Conservation (phyloP, 2,888 invertebrate species). For the Polylopha cassiicola region DNA sequence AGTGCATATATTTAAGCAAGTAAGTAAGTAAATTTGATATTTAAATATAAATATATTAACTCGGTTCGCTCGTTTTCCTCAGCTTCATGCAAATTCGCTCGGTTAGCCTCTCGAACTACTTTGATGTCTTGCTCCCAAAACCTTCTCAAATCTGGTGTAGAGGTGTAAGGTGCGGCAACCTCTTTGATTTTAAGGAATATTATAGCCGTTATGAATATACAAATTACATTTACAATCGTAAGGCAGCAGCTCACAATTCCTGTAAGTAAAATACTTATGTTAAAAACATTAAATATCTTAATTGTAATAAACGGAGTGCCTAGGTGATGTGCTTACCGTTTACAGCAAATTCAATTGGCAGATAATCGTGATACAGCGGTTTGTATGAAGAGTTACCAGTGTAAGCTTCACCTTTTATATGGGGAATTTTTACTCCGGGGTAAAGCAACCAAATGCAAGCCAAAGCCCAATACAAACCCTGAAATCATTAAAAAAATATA, state of each 20-base stretch:
- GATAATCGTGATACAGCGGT: slow-evolving; percentile 83
- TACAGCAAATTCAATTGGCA: slow-evolving; percentile 85
- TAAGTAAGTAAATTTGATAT: slow-evolving; percentile 2
- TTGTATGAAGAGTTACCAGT: slow-evolving; percentile 79
- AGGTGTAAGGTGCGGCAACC: slow-evolving; percentile 88
- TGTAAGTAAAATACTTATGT: slow-evolving; percentile 28
- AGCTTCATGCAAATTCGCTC: slow-evolving; percentile 76
- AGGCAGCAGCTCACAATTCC: slow-evolving; percentile 87
- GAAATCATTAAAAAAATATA: slow-evolving; percentile 23
- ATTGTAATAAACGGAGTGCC: background rate
- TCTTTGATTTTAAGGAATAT: slow-evolving; percentile 90
- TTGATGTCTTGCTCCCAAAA: slow-evolving; percentile 90
- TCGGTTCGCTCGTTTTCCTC: slow-evolving; percentile 70
- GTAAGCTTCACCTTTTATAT: slow-evolving; percentile 81
- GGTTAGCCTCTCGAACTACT: slow-evolving; percentile 82
- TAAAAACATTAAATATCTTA: background rate
- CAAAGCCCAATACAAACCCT: slow-evolving; percentile 86
- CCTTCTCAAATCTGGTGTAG: slow-evolving; percentile 83
- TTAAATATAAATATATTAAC: slow-evolving; percentile 38
- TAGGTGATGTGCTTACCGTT: slow-evolving; percentile 69
- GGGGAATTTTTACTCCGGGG: slow-evolving; percentile 82
- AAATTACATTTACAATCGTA: slow-evolving; percentile 88
- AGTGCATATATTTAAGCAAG: no score
- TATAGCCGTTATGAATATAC: slow-evolving; percentile 89
- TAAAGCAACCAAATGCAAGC: slow-evolving; percentile 84